Conservation (phyloP, 2,797 vertebrate species). For the Crossoptilon crossoptilon region DNA sequence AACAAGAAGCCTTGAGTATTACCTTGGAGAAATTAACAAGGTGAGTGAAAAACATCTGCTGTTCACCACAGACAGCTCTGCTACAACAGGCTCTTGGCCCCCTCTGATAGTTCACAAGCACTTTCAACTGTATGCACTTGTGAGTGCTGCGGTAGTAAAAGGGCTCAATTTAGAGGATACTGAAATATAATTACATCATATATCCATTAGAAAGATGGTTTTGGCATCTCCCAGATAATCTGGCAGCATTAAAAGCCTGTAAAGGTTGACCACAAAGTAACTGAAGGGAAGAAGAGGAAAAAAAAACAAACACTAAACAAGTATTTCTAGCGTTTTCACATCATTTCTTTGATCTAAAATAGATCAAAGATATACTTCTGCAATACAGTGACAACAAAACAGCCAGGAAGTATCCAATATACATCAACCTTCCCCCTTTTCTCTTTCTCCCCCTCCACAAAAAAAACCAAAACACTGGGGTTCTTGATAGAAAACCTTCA, state of each 20-base stretch:
- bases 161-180: slow-evolving; percentile 14
- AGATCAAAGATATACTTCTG: background rate
- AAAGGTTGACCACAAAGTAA: slow-evolving; percentile 42
- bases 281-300: background rate
- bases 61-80: background rate
- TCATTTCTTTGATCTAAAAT: slow-evolving; percentile 30
- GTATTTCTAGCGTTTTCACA: background rate
- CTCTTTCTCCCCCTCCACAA: background rate
- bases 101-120: background rate
- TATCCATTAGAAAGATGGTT: slow-evolving; percentile 43
- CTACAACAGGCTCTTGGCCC: background rate
- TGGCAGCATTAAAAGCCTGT: slow-evolving; percentile 43
- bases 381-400: background rate
- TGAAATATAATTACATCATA: slow-evolving; percentile 57
- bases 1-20: background rate
- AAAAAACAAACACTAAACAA: background rate
- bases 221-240: slow-evolving; percentile 21
- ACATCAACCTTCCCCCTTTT: background rate
- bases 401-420: background rate
- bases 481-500: background rate
- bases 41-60: background rate
- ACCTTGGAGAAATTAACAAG: background rate
- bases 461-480: rapidly evolving
- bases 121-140: background rate
- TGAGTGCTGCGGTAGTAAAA: background rate